Evolutionary conservation across 2,888 invertebrate species (phyloP), one percentile per base, ranked within the genome.

Genomic region (Drosophila infuscata): DNA sequence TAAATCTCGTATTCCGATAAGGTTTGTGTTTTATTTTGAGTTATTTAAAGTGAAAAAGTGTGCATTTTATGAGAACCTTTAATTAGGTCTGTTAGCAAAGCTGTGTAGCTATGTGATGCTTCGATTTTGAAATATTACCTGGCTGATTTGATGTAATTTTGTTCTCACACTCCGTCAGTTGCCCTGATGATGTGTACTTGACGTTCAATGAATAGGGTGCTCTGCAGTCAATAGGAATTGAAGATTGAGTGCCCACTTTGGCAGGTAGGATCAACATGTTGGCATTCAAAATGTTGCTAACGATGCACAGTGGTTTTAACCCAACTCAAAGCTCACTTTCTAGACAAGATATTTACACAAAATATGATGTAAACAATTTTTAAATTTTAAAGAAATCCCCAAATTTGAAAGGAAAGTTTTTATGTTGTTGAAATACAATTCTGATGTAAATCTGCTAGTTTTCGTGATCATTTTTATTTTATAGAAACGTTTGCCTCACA

Each of bases 91-190:
- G 33, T 20, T 8, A 15, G 20, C 0, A 6, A 8, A 32, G 9
- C 11, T 56, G 12, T 56, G 12, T 5, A 3, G 30, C 12, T 33
- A 32, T 48, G 36, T 8, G n/a, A 25, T 25, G 32, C 29, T 59
- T 30, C 17, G 35, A 54, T 25, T 67, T 67, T 32, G 1, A 7
- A 33, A 57, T 54, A 43, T 43, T 12, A 15, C 29, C 17, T 6
- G 32, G 9, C 20, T 57, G 49, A 43, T 59, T 64, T 43, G 52
- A 65, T 74, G 53, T 75, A 69, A 77, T 79, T 81, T 75, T 59
- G 62, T 81, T 89, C 89, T 83, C 89, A 89, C 85, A 84, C 77
- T 76, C 77, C 66, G 83, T 86, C 85, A 83, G 69, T 49, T 35
- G 62, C 65, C 62, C 76, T 70, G 74, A 73, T 81, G 82, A 85